Base-by-base conservation (phyloP, 2,113 vertebrate genomes). In the Panurus biarmicus region DNA sequence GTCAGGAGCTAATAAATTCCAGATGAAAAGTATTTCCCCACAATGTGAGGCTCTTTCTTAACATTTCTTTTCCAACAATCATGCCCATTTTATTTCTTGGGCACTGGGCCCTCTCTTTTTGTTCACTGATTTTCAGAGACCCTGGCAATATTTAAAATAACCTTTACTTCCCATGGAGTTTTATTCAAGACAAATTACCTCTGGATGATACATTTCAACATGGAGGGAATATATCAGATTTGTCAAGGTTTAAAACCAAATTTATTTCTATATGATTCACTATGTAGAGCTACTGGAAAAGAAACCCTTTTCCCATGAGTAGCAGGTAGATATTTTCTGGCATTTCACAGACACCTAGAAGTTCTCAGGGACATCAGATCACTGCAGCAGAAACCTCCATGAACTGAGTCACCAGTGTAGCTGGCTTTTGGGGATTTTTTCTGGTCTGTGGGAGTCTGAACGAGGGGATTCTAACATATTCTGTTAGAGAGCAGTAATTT, bases 1-100 rank as follows among this genome's bases (percentile, higher is more conserved):
- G 44, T 75, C 62, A 72, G 58, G 48, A 87, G n/a, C 24, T 94
- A 79, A 89, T 84, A 69, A 90, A 84, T 74, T 94, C 57, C 64
- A 66, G 33, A 77, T 84, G 33, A 84, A 84, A 77, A 80, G 29
- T 80, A 66, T 47, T 80, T 70, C 26, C 20, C 14, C 10, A 7
- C 66, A 66, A 54, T 38, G 23, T 45, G 64, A 12, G 11, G 14
- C 38, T 54, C 7, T 57, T 54, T 74, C n/a, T 86, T 86, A 50
- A 70, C 16, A 35, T 77, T 72, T 76, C 25, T 69, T 82, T 92
- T 62, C 35, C 60, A 73, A 14, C 15, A 57, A 6, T 48, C 28
- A 38, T 16, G 28, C 5, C 10, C 20, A 28, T 87, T 62, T 56
- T 77, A 33, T 62, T 92, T 92, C 67, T 73, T 73, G 36, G 28